Conservation (phyloP, 2,113 vertebrate species). For the Hymenochirus boettgeri region DNA sequence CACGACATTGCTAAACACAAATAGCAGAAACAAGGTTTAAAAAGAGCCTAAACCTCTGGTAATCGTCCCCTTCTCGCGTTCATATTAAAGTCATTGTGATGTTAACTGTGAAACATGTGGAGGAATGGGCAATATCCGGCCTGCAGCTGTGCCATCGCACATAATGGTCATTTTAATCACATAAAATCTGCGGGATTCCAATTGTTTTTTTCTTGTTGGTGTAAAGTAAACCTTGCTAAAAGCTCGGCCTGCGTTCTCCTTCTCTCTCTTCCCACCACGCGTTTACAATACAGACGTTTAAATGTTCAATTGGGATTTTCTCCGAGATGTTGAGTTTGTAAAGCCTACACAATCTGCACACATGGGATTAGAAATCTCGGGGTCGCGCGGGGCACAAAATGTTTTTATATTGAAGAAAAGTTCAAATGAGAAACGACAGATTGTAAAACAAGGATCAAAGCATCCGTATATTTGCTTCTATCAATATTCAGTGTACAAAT, state of each 20-base stretch:
- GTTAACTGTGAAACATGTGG: slow-evolving; percentile 7
- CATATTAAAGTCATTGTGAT: slow-evolving; percentile 19
- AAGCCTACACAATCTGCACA: neutral
- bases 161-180: slow-evolving; percentile 43
- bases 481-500: slow-evolving; percentile 5
- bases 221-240: slow-evolving; percentile 22
- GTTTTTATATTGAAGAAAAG: slow-evolving; percentile 28
- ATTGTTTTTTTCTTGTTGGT: slow-evolving; percentile 36
- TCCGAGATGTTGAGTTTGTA: neutral
- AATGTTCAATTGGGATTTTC: neutral
- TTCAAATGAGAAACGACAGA: slow-evolving; percentile 27
- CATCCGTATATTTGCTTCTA: neutral
- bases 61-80: neutral
- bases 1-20: too few species aligned
- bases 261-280: neutral
- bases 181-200: slow-evolving; percentile 38
- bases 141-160: slow-evolving; percentile 34
- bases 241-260: slow-evolving; percentile 1
- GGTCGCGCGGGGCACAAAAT: neutral
- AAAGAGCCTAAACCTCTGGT: neutral
- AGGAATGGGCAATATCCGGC: slow-evolving; percentile 26
- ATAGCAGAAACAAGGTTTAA: neutral
- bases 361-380: slow-evolving; percentile 14
- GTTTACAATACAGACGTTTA: neutral
- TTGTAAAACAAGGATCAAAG: slow-evolving; percentile 22